A percentile compares a stretch with the other conserved stretches of the same genome.
Conservation (phyloP, 1,140 invertebrate species). For the Meloidogyne floridensis region DNA sequence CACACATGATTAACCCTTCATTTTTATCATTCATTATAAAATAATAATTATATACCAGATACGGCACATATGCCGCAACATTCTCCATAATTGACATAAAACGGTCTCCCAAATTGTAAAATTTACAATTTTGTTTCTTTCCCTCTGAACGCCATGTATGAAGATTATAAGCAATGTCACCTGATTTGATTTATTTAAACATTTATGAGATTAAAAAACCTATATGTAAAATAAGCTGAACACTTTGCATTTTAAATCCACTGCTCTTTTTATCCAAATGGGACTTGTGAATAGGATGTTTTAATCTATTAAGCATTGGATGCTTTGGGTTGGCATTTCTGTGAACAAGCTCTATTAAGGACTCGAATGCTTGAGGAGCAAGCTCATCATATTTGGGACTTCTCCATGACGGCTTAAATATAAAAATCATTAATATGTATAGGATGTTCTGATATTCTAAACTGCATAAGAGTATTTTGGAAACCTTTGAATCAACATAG, state of each 20-base stretch:
- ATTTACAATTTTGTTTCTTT: constrained; percentile 1
- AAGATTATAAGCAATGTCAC: constrained; percentile 16
- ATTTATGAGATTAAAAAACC: not conserved
- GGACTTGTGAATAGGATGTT: constrained; percentile 6
- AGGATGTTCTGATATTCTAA: too few species aligned
- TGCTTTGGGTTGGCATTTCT: not conserved
- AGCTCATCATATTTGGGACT: not conserved
- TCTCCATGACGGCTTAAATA: too few species aligned
- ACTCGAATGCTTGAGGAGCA: constrained; percentile 3
- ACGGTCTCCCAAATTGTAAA: constrained; percentile 19
- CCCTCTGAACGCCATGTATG: not conserved
- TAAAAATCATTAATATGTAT: too few species aligned
- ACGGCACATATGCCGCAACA: too few species aligned
- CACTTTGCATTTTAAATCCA: constrained; percentile 20
- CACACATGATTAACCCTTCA: too few species aligned
- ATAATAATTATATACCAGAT: too few species aligned
- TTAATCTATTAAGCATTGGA: not conserved
- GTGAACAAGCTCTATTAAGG: constrained; percentile 14
- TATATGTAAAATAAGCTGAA: not conserved
- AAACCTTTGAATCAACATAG: too few species aligned
- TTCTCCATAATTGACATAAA: too few species aligned
- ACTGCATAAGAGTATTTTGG: too few species aligned
- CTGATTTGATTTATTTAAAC: too few species aligned
- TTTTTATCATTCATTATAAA: too few species aligned
- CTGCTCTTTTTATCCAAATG: constrained; percentile 19